Base-by-base conservation (phyloP, 2,888 invertebrate species). In the Halictus ligatus region DNA sequence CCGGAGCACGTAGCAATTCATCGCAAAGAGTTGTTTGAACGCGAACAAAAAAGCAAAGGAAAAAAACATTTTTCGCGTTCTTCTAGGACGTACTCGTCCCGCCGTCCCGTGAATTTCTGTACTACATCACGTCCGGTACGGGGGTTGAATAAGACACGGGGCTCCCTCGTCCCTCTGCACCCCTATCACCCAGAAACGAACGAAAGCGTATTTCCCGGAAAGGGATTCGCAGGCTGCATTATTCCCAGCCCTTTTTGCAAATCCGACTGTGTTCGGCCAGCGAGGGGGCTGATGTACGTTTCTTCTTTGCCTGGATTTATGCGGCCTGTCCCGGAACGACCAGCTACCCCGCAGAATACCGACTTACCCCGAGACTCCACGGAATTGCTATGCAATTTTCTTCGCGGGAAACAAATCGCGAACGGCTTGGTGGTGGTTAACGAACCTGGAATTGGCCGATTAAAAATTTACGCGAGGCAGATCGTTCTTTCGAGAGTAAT, bases 201-300 rank as follows among this genome's bases (percentile, higher is more conserved):
- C 54, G 64, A 73, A 81, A 76, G 64, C 46, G 76, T 81, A 83
- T 83, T 83, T 76, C 25, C 81, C 25, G 13, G 18, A n/a, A 21
- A 1, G 3, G 43, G 50, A 78, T 78, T 67, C n/a, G 12, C 46
- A 6, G 67, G 29, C 64, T 79, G 54, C 67, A 78, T 81, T 83
- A 76, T 76, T 69, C 75, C 25, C 29, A 6, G 5, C 21, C n/a
- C 58, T 80, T 71, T 83, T 71, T 80, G 46, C 46, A 48, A 71
- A 80, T 64, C 81, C 81, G 35, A 43, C 58, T 5, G 48, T 13
- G 58, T 21, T 58, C 60, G n/a, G 60, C 18, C 46, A 25, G 18
- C 29, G 25, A 18, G 46, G 18, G n/a, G 46, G 54, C 60, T 54
- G 76, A 81, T 54, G 43, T 15, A 73, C 75, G 80, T 48, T 64